phyloP scores from a whole-genome alignment of 2,888 invertebrate species.

The Orthosia gothica region DNA sequence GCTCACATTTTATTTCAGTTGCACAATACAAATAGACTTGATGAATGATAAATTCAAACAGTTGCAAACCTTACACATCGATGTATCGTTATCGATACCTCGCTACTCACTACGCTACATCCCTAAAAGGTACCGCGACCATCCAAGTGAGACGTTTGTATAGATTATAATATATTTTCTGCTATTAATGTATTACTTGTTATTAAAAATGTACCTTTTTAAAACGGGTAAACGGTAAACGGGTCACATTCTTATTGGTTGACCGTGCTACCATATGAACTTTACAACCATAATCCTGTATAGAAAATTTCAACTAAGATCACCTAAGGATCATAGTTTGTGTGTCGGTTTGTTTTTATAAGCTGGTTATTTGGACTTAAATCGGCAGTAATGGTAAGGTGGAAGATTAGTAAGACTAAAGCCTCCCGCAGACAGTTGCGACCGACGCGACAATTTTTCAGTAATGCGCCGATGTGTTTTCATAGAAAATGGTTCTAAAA shows the following conservation, averaged over 20 bases:
- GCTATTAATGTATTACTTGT: slow-evolving; percentile 80
- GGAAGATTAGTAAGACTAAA: no score
- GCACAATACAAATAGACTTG: no score
- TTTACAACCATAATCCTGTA: slow-evolving; percentile 51
- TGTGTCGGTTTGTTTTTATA: slow-evolving; percentile 20
- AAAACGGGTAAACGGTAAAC: slow-evolving; percentile 71
- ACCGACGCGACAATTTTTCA: no score
- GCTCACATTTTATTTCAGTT: no score
- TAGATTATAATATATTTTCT: slow-evolving; percentile 86
- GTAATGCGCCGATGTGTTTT: no score
- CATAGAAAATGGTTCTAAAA: no score
- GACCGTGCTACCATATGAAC: slow-evolving; percentile 51
- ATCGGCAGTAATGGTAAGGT: no score
- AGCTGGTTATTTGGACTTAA: neutral
- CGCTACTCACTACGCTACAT: slow-evolving; percentile 12
- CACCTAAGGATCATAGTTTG: neutral
- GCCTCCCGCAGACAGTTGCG: no score
- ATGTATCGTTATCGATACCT: slow-evolving; percentile 45
- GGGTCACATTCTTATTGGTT: slow-evolving; percentile 64
- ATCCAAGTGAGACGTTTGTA: slow-evolving; percentile 82
- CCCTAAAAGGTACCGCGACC: slow-evolving; percentile 49
- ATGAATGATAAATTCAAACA: no score
- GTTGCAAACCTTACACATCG: no score
- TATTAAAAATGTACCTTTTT: slow-evolving; percentile 79
- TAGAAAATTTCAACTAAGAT: slow-evolving; percentile 1